Percentiles rank a stretch among this genome's conserved stretches.
Conservation (phyloP, 1,140 invertebrate genomes). For the Teleopsis dalmanni region DNA sequence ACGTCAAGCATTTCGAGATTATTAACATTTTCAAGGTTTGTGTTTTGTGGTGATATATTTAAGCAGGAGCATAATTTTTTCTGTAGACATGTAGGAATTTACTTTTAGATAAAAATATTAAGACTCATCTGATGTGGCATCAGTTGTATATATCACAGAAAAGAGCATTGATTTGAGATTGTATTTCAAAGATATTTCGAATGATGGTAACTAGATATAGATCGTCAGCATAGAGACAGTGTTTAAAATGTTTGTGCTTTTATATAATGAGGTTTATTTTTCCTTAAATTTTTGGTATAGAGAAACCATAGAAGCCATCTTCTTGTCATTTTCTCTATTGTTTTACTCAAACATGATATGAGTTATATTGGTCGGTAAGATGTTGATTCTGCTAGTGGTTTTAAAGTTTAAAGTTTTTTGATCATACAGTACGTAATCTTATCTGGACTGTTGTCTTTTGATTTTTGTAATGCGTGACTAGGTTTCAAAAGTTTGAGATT, state of each 20-base stretch:
- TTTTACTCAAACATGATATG: too few species aligned
- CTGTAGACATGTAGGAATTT: not conserved
- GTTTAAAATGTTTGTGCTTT: not conserved
- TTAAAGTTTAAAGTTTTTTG: too few species aligned
- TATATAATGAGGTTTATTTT: not conserved
- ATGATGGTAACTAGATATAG: not conserved
- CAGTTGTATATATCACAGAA: not conserved
- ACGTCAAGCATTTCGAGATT: not conserved
- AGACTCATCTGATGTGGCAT: not conserved
- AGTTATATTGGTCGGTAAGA: too few species aligned
- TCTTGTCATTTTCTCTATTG: too few species aligned
- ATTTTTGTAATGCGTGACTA: too few species aligned
- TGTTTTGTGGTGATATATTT: not conserved
- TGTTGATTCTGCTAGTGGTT: too few species aligned
- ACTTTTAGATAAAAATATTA: not conserved
- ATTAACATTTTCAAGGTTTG: not conserved
- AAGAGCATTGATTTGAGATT: not conserved
- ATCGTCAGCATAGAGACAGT: not conserved
- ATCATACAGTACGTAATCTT: too few species aligned
- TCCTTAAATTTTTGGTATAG: too few species aligned
- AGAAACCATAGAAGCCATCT: too few species aligned
- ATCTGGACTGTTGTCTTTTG: too few species aligned
- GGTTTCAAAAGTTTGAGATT: too few species aligned
- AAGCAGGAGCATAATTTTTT: not conserved
- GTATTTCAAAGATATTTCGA: not conserved